A percentile compares a stretch with the other conserved stretches of the same genome.
Conservation (phyloP, 1,140 invertebrate genomes). For the Alviniconcha marisindica region DNA sequence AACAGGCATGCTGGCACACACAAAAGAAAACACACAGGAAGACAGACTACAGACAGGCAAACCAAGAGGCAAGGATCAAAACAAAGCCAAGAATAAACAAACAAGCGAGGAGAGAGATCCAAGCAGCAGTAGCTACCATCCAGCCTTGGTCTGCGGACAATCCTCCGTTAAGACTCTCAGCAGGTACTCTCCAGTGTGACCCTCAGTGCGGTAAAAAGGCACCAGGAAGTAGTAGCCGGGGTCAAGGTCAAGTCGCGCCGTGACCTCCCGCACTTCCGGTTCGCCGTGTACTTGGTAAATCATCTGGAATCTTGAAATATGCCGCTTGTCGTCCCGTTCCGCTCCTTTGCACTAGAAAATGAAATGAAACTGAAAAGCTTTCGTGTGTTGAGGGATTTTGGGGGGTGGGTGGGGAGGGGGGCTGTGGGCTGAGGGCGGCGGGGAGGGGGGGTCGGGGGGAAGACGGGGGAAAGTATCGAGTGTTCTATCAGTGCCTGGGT, state of each 20-base stretch:
- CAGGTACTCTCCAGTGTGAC: constrained; percentile 62
- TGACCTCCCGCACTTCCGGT: constrained; percentile 60
- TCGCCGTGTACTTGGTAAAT: constrained; percentile 56
- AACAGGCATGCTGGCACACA: neutral
- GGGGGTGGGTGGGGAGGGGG: too few relatives aligned
- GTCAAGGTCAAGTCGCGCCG: constrained; percentile 60
- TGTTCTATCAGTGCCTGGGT: too few relatives aligned
- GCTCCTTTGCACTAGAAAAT: constrained; percentile 53
- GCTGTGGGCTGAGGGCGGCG: too few relatives aligned
- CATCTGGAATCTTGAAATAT: constrained; percentile 61
- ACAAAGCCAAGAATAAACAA: neutral
- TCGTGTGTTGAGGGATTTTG: too few relatives aligned
- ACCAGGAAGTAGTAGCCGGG: constrained; percentile 66
- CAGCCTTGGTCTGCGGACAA: constrained; percentile 47
- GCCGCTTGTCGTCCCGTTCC: constrained; percentile 56
- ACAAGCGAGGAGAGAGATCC: neutral
- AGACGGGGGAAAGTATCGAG: too few relatives aligned
- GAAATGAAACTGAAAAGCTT: neutral
- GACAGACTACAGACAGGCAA: too few relatives aligned
- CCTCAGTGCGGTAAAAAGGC: constrained; percentile 55
- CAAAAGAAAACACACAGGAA: too few relatives aligned
- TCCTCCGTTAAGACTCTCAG: constrained; percentile 61
- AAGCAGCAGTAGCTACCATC: constrained; percentile 49
- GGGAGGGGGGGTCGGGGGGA: too few relatives aligned
- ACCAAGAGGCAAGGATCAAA: neutral